Percentiles rank a stretch among this genome's conserved stretches.
Conservation (phyloP, 2,113 vertebrate genomes). For the Vidua chalybeata region DNA sequence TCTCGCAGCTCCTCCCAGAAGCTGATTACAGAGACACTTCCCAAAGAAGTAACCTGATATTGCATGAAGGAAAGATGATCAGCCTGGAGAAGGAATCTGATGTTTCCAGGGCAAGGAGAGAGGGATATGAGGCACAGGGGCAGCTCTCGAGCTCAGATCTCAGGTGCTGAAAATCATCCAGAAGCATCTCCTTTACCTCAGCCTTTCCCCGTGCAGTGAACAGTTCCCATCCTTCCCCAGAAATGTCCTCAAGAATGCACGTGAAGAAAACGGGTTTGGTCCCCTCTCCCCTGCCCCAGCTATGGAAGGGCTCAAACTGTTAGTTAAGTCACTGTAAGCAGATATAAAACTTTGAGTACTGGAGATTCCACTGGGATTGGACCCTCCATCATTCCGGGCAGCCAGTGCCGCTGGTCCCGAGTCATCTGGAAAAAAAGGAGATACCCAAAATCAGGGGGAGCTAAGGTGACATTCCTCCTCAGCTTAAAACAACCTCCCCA, state of each 20-base stretch:
- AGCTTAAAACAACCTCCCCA: not conserved
- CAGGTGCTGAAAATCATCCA: not conserved
- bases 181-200: not conserved
- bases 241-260: not conserved
- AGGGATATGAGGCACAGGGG: not conserved
- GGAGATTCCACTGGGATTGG: not conserved
- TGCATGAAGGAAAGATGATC: not conserved
- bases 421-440: slow-evolving; percentile 25
- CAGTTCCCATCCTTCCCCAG: not conserved
- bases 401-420: not conserved
- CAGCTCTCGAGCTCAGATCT: not conserved
- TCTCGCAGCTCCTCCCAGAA: not conserved
- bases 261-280: slow-evolving; percentile 29
- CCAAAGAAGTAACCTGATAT: not conserved
- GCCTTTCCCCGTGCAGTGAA: not conserved
- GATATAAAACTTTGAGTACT: not conserved
- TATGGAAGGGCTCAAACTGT: not conserved
- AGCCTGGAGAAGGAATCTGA: not conserved
- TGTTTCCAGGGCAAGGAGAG: not conserved
- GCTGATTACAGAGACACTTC: not conserved
- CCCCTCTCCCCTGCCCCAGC: slow-evolving; percentile 27
- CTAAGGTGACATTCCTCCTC: not conserved
- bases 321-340: slow-evolving; percentile 34
- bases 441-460: not conserved
- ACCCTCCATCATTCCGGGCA: not conserved